Evolutionary conservation across 2,113 vertebrate genomes (phyloP).

Genomic region (Regulus satrapa): DNA sequence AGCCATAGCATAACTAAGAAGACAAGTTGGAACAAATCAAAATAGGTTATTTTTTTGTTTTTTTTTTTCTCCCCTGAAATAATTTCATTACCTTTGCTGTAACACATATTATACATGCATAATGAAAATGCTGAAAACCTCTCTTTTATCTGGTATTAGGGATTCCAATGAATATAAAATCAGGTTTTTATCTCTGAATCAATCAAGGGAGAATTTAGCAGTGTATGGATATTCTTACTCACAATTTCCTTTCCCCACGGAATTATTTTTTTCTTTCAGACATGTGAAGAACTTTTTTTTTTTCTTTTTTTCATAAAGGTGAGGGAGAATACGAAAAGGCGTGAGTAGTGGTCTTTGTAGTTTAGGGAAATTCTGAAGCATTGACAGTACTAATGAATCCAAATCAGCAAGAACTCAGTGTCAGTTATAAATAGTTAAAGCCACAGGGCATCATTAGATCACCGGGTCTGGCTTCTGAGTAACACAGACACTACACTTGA

Average conservation of each 20-base stretch:
- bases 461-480: background rate
- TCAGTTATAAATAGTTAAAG: background rate
- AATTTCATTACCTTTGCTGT: background rate
- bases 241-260: background rate
- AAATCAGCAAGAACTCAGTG: background rate
- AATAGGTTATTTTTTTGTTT: no score
- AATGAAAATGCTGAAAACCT: background rate
- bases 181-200: background rate
- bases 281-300: background rate
- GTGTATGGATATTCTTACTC: background rate
- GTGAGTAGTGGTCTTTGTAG: background rate
- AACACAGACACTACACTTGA: background rate
- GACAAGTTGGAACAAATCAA: background rate
- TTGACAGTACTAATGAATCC: background rate
- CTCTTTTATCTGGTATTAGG: background rate
- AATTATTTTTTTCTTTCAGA: background rate
- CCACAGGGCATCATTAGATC: background rate
- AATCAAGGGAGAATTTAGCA: background rate
- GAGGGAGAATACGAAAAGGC: background rate
- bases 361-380: background rate
- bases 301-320: accelerated
- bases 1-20: background rate
- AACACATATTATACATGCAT: background rate
- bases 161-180: background rate
- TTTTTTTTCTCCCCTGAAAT: background rate